Evolutionary conservation across 2,113 vertebrate species (phyloP).

Genomic region (Nesogale talazaci): DNA sequence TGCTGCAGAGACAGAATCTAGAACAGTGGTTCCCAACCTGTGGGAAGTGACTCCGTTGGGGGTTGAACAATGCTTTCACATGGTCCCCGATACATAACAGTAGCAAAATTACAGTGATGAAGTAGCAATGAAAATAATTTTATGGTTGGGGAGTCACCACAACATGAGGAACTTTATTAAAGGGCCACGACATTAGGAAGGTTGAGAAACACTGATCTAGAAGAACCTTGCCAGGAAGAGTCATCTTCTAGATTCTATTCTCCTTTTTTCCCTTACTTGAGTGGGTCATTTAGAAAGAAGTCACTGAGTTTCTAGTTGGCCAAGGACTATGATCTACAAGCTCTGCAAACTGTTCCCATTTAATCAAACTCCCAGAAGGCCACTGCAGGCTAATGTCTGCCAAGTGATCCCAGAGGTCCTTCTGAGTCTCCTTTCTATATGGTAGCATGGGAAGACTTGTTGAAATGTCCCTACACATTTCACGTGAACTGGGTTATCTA

Average conservation of each 20-base stretch:
- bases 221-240: not conserved
- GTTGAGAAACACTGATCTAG: no score
- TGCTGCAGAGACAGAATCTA: not conserved
- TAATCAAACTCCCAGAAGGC: not conserved
- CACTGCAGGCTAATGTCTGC: not conserved
- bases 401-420: not conserved
- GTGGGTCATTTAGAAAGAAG: conserved; percentile 21
- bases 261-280: not conserved
- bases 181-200: no score
- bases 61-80: no score
- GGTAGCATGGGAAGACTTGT: not conserved
- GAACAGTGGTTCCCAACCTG: no score
- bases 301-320: conserved; percentile 22
- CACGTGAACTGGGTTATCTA: not conserved
- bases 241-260: not conserved
- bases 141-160: no score
- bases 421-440: not conserved
- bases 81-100: no score
- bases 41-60: no score
- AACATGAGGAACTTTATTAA: no score
- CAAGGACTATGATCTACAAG: not conserved
- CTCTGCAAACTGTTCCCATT: not conserved
- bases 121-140: no score
- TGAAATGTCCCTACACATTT: not conserved
- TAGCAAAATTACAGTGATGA: no score